A percentile compares a stretch with the other conserved stretches of the same genome.
phyloP scores from a whole-genome alignment of 2,797 vertebrate species.

The Graptemys geographica region DNA sequence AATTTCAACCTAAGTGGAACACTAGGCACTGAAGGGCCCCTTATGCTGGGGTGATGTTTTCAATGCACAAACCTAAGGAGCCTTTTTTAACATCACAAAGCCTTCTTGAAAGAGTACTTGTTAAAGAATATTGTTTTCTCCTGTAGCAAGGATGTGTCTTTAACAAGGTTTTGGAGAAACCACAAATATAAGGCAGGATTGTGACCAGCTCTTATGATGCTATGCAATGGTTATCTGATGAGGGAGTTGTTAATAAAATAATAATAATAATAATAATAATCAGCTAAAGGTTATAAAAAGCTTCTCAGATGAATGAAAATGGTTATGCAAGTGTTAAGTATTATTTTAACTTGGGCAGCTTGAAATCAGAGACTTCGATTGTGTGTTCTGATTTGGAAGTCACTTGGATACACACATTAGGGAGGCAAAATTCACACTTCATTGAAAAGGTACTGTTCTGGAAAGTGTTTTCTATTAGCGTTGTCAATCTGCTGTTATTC shows the following conservation, averaged over 20 bases:
- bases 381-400: neutral
- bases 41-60: neutral
- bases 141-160: neutral
- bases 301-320: neutral
- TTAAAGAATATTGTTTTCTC: neutral
- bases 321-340: neutral
- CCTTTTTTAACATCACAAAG: neutral
- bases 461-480: neutral
- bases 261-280: neutral
- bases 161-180: neutral
- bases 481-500: neutral
- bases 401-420: neutral
- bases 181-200: neutral
- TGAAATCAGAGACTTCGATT: neutral
- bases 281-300: neutral
- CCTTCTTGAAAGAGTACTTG: neutral
- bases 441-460: neutral
- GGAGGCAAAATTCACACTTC: neutral
- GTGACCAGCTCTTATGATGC: neutral
- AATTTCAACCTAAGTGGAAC: neutral
- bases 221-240: neutral
- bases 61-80: neutral
- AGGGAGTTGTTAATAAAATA: neutral
- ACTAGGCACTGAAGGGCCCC: neutral
- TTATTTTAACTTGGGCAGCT: neutral